phyloP scores from a whole-genome alignment of 1,140 invertebrate species.

The Eumaeus atala region DNA sequence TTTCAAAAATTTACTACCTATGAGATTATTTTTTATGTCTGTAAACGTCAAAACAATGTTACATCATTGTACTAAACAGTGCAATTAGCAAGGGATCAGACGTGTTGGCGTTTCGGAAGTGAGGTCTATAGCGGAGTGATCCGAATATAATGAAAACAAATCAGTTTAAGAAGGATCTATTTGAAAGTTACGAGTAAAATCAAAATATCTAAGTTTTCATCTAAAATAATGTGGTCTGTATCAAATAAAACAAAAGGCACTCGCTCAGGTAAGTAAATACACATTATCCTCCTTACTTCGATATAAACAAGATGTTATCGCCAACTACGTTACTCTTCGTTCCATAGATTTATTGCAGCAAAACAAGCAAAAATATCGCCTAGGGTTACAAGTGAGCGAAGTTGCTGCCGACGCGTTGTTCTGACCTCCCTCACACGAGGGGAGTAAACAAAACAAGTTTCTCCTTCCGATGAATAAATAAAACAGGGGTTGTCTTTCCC shows the following conservation, averaged over 20 bases:
- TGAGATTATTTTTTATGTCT: too few relatives aligned
- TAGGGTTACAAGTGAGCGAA: conserved; percentile 41
- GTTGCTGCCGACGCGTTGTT: conserved; percentile 43
- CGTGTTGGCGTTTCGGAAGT: too few relatives aligned
- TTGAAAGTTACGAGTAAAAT: too few relatives aligned
- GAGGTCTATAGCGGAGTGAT: too few relatives aligned
- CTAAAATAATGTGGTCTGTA: not conserved
- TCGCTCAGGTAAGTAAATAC: not conserved
- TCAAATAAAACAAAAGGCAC: not conserved
- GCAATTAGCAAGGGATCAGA: too few relatives aligned
- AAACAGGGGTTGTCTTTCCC: conserved; percentile 60
- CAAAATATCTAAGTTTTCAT: not conserved
- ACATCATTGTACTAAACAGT: too few relatives aligned
- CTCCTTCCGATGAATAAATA: conserved; percentile 72
- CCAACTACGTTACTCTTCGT: conserved; percentile 23
- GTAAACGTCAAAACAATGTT: too few relatives aligned
- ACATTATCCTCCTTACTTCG: conserved; percentile 9
- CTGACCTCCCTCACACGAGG: conserved; percentile 40
- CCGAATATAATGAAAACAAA: too few relatives aligned
- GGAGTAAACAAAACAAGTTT: conserved; percentile 71
- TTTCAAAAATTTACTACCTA: too few relatives aligned
- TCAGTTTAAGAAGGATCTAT: too few relatives aligned
- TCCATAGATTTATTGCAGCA: conserved; percentile 37
- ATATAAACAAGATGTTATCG: conserved; percentile 27
- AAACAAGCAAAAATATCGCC: conserved; percentile 55